Evolutionary conservation across 2,797 vertebrate species (phyloP), one percentile per base, ranked within the genome.

Genomic region (Falco biarmicus): DNA sequence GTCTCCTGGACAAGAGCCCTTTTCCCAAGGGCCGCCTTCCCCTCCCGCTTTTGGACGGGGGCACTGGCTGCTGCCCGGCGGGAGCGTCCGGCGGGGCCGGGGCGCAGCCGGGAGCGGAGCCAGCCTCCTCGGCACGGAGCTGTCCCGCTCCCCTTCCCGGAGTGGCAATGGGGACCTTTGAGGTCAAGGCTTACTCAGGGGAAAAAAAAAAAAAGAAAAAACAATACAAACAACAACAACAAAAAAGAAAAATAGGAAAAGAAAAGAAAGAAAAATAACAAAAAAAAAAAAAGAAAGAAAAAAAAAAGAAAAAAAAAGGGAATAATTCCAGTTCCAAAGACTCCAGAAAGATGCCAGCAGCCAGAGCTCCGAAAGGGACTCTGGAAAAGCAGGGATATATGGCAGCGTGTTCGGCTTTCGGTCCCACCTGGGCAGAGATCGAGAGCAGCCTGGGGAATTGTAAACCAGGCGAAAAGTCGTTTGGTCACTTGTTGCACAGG

Each of bases 241-340:
- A 11, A 22, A 6, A 19, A 21, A 34, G 12, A 34, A 51, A 39
- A 39, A 39, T 39, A 11, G 37, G 37, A 39, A 39, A 39, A 39
- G 37, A 37, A 37, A 37, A 37, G 37, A 39, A 5, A 39, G 37
- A 39, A 39, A 39, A 39, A 39, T 39, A 39, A 39, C 37, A 39
- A 39, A 11, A 39, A 39, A 37, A 37, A 37, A 37, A 39, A 11
- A 39, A 39, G 3, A 11, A 11, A 39, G 3, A 10, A 32, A 17
- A 2, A 2, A 26, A 7, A 6, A 9, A 15, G 7, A 1, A 0
- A 9, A 15, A 12, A 9, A 18, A 47, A 47, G 2, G 2, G 1
- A 78, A 28, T 10, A 43, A n/a, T 88, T 86, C 22, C 5, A 1
- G 5, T 82, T 87, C 6, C n/a, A 59, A 66, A 14, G 2, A 9